Evolutionary conservation across 2,888 invertebrate species (phyloP).

Genomic region (Fissipunctia ypsillon): DNA sequence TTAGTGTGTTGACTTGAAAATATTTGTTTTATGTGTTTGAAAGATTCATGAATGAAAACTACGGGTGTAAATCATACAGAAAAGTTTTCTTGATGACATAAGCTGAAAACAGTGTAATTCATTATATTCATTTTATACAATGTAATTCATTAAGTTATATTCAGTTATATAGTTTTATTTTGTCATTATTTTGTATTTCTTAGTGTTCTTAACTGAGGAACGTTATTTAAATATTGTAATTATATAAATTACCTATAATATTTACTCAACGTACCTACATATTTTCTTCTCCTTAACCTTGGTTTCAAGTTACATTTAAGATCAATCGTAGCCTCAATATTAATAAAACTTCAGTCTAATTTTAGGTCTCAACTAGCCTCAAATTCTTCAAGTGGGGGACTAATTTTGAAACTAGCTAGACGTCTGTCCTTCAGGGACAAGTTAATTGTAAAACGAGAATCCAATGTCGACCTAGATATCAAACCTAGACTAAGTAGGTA

Average conservation of each 20-base stretch:
- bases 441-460: conserved; percentile 17
- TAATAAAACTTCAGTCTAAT: conserved; percentile 11
- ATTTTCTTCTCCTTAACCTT: neutral
- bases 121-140: too few species aligned
- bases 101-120: conserved; percentile 17
- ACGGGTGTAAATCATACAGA: conserved; percentile 7
- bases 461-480: conserved; percentile 22
- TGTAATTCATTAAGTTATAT: too few species aligned
- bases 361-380: neutral
- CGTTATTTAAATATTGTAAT: too few species aligned
- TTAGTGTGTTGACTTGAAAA: conserved; percentile 22
- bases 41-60: conserved; percentile 27
- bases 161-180: too few species aligned
- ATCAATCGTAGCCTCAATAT: conserved; percentile 6
- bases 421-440: conserved; percentile 22
- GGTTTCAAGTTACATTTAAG: neutral
- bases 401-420: conserved; percentile 42
- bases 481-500: neutral
- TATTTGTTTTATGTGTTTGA: conserved; percentile 39
- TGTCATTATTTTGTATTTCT: too few species aligned
- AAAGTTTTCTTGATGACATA: neutral
- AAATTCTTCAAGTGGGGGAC: conserved; percentile 7
- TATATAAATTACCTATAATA: too few species aligned
- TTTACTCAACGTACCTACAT: too few species aligned
- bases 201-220: too few species aligned